Evolutionary conservation across 2,797 vertebrate genomes (phyloP).

Genomic region (Coracias cyanogaster): DNA sequence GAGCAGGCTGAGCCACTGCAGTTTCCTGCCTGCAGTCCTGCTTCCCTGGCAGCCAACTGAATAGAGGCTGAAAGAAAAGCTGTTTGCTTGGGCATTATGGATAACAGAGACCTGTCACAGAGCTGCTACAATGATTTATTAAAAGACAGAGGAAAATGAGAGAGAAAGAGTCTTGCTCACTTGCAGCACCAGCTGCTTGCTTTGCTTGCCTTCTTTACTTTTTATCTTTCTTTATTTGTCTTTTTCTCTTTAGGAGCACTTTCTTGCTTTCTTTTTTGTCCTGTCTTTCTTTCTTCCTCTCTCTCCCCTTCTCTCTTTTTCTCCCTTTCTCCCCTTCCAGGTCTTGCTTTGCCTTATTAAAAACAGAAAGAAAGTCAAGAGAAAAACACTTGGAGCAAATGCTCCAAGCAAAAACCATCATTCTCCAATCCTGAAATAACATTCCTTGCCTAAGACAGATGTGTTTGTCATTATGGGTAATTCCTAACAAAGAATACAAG

Average conservation of each 20-base stretch:
- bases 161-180: slow-evolving; percentile 63
- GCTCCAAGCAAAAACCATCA: neutral
- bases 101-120: slow-evolving; percentile 80
- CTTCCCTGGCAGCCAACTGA: slow-evolving; percentile 77
- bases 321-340: neutral
- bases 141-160: slow-evolving; percentile 72
- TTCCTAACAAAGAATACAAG: neutral
- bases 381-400: neutral
- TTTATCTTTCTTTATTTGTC: neutral
- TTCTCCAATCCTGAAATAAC: neutral
- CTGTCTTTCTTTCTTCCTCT: neutral
- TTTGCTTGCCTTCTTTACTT: neutral
- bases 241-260: neutral
- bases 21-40: slow-evolving; percentile 73
- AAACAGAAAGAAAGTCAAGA: neutral
- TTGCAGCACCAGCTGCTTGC: slow-evolving; percentile 77
- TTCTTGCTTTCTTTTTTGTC: neutral
- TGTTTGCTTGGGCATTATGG: slow-evolving; percentile 81
- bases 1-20: slow-evolving; percentile 65
- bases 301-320: neutral
- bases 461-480: neutral
- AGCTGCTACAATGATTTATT: slow-evolving; percentile 81
- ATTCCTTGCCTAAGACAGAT: neutral
- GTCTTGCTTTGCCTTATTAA: neutral
- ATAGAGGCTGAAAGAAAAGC: slow-evolving; percentile 81